phyloP scores from a whole-genome alignment of 2,797 vertebrate species.

The Melanotaenia trifasciata region DNA sequence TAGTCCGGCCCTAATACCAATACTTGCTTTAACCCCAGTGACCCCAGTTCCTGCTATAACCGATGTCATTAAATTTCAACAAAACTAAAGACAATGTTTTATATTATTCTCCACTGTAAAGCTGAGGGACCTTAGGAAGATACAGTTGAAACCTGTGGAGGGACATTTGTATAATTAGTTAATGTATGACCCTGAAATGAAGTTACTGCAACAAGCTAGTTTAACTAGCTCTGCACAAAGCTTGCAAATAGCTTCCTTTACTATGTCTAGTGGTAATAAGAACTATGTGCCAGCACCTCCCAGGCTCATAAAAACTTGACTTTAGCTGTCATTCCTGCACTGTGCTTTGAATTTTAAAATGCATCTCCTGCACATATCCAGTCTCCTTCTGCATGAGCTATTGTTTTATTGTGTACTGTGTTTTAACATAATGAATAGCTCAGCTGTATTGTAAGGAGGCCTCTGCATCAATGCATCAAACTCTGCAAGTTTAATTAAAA shows the following conservation, averaged over 20 bases:
- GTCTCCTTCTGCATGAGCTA: neutral
- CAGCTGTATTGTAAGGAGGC: neutral
- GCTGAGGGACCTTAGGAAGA: neutral
- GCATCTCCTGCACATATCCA: neutral
- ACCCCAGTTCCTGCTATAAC: neutral
- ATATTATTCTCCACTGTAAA: neutral
- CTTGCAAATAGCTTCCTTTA: neutral
- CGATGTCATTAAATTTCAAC: neutral
- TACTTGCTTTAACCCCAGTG: neutral
- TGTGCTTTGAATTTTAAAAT: neutral
- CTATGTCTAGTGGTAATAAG: neutral
- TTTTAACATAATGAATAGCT: neutral
- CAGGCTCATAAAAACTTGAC: neutral
- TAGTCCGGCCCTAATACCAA: neutral
- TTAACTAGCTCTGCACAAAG: neutral
- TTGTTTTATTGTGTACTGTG: neutral
- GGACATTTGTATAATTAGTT: neutral
- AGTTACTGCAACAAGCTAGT: neutral
- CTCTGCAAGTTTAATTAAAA: neutral
- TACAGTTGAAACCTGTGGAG: neutral
- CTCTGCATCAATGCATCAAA: neutral
- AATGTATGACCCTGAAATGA: neutral
- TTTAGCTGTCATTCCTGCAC: neutral
- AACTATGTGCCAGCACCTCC: neutral
- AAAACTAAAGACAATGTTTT: neutral